Base-by-base conservation (phyloP, 2,888 invertebrate species). In the Herminia tarsipennalis region DNA sequence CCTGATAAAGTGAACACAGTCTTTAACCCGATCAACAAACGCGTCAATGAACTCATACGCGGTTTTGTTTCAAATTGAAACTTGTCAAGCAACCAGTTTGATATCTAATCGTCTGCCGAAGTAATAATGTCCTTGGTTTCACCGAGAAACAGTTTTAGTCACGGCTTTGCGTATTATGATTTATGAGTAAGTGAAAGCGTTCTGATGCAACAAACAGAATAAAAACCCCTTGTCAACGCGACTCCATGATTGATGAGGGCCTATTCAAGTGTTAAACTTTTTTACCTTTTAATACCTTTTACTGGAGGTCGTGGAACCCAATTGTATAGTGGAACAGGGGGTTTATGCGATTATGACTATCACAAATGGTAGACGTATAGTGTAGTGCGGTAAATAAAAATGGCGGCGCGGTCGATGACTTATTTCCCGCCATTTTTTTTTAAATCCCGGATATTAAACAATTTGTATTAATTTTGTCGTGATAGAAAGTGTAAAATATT, bases 141-240 rank as follows among this genome's bases (percentile, higher is more conserved):
- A 69, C 72, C 61, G 65, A 70, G 66, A 72, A 77, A 70, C 49
- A 52, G 50, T 59, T 63, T 73, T 66, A 60, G 64, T 62, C 66
- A 64, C 64, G 53, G 59, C 60, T 60, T 67, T 61, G 55, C 52
- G 44, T 51, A 47, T 59, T 62, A 73, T 86, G 83, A 85, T 83
- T 81, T 81, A 47, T 81, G 78, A 74, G 69, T 66, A 75, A 60
- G 84, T 77, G 84, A 86, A 85, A 86, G 85, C 85, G 39, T 71
- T 78, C 71, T 65, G 73, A 79, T 77, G 76, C 73, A 72, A 70
- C 66, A 55, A 61, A 49, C 51, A 38, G 59, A 49, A 63, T 73
- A 70, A 78, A 76, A 76, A 71, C 69, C 68, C 69, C 76, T 74
- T 39, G 81, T 75, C 76, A 81, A 70, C 70, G 62, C 62, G 56